Base-by-base conservation (phyloP, 2,797 vertebrate genomes). In the Pseudomugil tenellus region DNA sequence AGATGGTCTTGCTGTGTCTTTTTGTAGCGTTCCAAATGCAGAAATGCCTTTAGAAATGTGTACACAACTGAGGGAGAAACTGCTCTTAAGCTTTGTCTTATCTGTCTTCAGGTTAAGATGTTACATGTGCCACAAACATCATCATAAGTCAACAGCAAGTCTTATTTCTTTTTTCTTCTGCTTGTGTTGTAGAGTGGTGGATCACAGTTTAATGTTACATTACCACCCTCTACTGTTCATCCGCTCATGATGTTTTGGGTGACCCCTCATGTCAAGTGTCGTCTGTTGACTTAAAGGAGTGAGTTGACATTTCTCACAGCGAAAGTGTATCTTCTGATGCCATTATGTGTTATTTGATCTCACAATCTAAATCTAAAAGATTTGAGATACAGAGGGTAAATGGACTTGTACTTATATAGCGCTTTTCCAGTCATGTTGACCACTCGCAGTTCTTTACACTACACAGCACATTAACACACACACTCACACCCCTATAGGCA, bases 141-240 rank as follows among this genome's bases (percentile, higher is more conserved):
- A 62, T 32, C 60, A 66, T 19, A 59, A 49, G 52, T 53, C 31
- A 37, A 53, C 39, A 25, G 29, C 58, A 60, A 29, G 10, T 14
- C 28, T 9, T 43, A 43, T 19, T 19, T 41, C 0, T 2, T 39
- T 25, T 58, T 53, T 66, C 10, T 59, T 64, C 58, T 49, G 60
- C 51, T 52, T 54, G 19, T 72, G 41, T 58, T 21, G 28, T 64
- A 41, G 26, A 51, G 35, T 37, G 19, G 57, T 57, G 56, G 55
- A 58, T 69, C 56, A 23, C 63, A 29, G 39, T 81, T 77, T 66
- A 74, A 72, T 82, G 85, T 59, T 84, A 66, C 85, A 81, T 89
- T 87, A 88, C 87, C 83, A 79, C 87, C 89, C 88, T 89, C 87
- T 89, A 67, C 87, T 86, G 89, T 89, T 89, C 83, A 70, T 77